These are phyloP conservation scores for Nyctalus aviator DNA, from an alignment of 2,797 vertebrate genomes.

Conservation along the genomic window DNA sequence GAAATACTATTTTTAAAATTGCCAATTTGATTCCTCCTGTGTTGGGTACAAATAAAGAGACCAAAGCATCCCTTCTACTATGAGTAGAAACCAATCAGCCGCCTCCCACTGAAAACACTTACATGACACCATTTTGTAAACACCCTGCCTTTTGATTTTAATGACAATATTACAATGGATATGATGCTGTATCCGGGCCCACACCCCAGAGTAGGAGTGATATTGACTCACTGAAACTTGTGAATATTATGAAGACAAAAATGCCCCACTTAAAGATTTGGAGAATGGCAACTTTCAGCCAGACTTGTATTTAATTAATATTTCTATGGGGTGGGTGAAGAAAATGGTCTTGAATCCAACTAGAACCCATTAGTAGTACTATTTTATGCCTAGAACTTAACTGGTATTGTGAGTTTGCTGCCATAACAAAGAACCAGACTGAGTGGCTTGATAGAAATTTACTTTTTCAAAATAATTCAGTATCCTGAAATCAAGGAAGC, in stretches of 20 bases:
- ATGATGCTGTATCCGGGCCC: conserved; percentile 52
- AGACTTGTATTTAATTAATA: conserved; percentile 8
- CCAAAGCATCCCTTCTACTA: conserved; percentile 5
- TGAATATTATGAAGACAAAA: conserved; percentile 51
- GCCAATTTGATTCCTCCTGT: conserved; percentile 1
- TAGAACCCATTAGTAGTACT: not conserved
- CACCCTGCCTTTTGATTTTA: conserved; percentile 73
- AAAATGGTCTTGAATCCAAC: not conserved
- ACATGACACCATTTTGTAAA: conserved; percentile 57
- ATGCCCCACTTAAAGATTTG: conserved; percentile 9
- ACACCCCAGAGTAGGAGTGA: conserved; percentile 73
- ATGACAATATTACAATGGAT: conserved; percentile 68
- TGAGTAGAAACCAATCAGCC: conserved; percentile 55
- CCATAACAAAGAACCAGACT: not conserved
- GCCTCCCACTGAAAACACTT: conserved; percentile 69
- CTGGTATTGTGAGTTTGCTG: conserved; percentile 1
- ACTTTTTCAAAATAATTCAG: not conserved
- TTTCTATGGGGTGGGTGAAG: not conserved
- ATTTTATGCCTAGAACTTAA: conserved; percentile 21
- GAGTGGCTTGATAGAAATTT: conserved; percentile 9
- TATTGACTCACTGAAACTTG: conserved; percentile 59
- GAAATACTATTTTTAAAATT: not conserved
- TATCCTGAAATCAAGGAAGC: not conserved
- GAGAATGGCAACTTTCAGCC: conserved; percentile 3
- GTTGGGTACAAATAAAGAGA: conserved; percentile 18